Evolutionary conservation across 2,888 invertebrate species (phyloP), one percentile per base, ranked within the genome.

Genomic region (Eucera pruinosa): DNA sequence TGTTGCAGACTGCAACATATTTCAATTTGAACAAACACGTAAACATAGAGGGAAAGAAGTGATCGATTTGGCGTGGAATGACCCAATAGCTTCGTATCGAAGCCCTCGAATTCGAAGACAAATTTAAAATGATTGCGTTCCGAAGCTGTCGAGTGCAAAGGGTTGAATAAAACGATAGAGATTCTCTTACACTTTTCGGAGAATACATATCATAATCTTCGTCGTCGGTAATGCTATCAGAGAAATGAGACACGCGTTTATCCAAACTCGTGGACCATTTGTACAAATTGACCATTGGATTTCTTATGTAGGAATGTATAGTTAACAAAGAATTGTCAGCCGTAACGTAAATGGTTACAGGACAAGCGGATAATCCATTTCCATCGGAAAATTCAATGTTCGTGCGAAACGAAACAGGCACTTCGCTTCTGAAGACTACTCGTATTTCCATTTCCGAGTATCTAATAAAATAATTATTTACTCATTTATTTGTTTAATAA

Each of bases 301-400:
- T 58, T 4, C 41, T 71, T 0, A 45, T 0, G n/a, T 87, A 86
- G 1, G 86, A 79, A 48, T 92, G 89, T 15, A 89, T 91, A 0
- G 92, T 90, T 30, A 92, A 60, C 18, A 90, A 77, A 71, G 89
- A 89, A 60, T 92, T 91, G 68, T 93, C 92, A 3, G 90, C 87
- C 15, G 86, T 84, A 0, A 84, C 90, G 25, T 82, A 81, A 20
- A 90, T 60, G 0, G 15, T 71, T 1, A 90, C 54, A 4, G 55
- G 54, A 20, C 70, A 79, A 47, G 36, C 39, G 4, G 74, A 66
- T 5, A 75, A 23, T 11, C 81, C 70, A n/a, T 64, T 58, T 9
- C 77, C 54, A 27, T 85, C 84, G 5, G 43, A 61, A 52, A 91
- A 89, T 33, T 79, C 57, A 13, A 89, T 23, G n/a, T 23, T 76